Percentiles rank a stretch among this genome's conserved stretches.
Conservation (phyloP, 2,797 vertebrate genomes). For the Lacerta agilis region DNA sequence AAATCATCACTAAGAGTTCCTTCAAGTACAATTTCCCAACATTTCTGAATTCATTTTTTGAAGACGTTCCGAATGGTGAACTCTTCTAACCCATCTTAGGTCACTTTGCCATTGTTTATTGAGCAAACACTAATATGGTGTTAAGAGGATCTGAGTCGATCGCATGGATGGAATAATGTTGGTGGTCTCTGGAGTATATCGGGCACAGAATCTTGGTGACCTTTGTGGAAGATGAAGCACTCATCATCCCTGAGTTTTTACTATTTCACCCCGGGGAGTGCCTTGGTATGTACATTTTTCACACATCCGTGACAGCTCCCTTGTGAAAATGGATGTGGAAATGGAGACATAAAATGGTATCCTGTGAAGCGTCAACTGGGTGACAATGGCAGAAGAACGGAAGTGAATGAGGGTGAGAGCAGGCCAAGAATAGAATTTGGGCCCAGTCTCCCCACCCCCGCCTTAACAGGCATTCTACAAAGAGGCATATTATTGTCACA, state of each 20-base stretch:
- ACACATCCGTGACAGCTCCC: not conserved
- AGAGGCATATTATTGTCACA: not conserved
- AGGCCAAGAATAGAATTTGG: not conserved
- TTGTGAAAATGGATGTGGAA: slow-evolving; percentile 2
- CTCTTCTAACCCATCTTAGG: not conserved
- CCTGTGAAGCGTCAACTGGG: not conserved
- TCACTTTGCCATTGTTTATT: not conserved
- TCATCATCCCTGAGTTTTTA: not conserved
- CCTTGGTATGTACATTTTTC: not conserved
- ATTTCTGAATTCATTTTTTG: not conserved
- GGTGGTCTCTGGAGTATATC: not conserved
- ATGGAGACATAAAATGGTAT: not conserved
- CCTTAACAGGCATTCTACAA: not conserved
- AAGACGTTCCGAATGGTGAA: not conserved
- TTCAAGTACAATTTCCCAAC: not conserved
- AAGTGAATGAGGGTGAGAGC: not conserved
- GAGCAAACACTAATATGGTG: not conserved
- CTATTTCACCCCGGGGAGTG: not conserved
- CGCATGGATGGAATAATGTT: too few species aligned
- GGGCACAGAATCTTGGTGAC: not conserved
- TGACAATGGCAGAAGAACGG: not conserved
- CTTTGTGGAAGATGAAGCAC: not conserved
- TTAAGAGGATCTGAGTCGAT: not conserved
- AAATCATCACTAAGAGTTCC: not conserved
- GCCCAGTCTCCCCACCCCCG: fast-evolving